Base-by-base conservation (phyloP, 1,140 invertebrate genomes). In the Drosophila suzukii region DNA sequence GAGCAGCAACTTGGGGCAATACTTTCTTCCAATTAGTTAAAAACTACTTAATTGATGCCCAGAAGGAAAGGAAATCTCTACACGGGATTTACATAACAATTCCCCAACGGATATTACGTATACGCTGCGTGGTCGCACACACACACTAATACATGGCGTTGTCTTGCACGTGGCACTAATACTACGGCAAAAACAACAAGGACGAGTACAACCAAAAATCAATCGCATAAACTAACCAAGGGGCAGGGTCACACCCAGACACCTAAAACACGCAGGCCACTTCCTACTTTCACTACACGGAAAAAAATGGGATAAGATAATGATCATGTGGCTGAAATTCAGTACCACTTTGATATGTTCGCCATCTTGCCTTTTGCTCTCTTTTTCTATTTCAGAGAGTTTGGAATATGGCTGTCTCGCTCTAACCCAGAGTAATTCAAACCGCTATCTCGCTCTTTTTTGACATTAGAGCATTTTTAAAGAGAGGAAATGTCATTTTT, bases 181-280 rank as follows among this genome's bases (percentile, higher is more conserved):
- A 32, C 44, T 32, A 13, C 3, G 4, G 15, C 47, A 49, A n/a
- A 4, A 10, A 30, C 47, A 51, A 41, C 46, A 57, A 39, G 30
- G 39, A 72, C 27, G 27, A 27, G 59, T 70, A 59, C 57, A 58
- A 54, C 65, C 46, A 27, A 68, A 82, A 78, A 82, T 83, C 78
- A 82, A 82, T 82, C 61, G 80, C 73, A 83, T 74, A 65, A 65
- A 66, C 46, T 78, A 68, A 60, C 62, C 59, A 50, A 30, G 44
- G 44, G 53, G 39, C 44, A 34, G 30, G 79, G 60, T 49, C 67
- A 44, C 46, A 65, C 46, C 66, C 27, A 61, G 11, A 36, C 10
- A 36, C n/a, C 46, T 7, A 54, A 13, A 34, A 20, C n/a, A 20
- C 34, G 13, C 17, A 47, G 17, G n/a, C 43, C 60, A 30, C 24